These are phyloP conservation scores for Chroicocephalus ridibundus DNA, from an alignment of 2,113 vertebrate species.

Conservation along the genomic window DNA sequence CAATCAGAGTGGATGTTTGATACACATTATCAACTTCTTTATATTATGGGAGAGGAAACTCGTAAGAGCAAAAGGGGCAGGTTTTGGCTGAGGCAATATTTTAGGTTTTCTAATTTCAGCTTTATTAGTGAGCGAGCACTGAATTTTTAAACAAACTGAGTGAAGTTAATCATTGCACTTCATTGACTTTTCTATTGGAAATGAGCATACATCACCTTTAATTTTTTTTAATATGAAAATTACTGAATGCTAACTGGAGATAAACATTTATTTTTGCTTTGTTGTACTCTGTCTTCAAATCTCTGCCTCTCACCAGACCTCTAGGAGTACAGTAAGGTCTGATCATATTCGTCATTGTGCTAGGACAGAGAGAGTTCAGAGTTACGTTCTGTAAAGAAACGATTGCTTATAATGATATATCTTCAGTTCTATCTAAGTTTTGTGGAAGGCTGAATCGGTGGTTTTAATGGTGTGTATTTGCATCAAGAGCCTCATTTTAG, in stretches of 20 bases:
- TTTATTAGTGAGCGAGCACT: background rate
- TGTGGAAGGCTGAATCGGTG: background rate
- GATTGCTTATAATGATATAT: background rate
- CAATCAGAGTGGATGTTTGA: background rate
- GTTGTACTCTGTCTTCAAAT: background rate
- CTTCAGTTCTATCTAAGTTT: background rate
- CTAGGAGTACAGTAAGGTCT: background rate
- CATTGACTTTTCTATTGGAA: background rate
- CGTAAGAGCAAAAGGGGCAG: background rate
- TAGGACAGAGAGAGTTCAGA: background rate
- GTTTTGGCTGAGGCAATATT: background rate
- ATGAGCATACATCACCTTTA: background rate
- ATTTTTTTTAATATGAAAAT: background rate
- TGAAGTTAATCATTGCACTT: background rate
- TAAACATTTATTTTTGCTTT: background rate
- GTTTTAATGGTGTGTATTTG: background rate
- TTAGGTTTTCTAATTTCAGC: background rate
- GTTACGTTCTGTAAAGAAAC: background rate
- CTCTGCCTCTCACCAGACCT: background rate
- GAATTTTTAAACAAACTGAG: background rate
- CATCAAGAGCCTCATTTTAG: background rate
- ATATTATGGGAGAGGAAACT: background rate
- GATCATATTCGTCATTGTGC: background rate
- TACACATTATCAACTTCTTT: background rate
- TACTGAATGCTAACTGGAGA: background rate